A percentile compares a stretch with the other conserved stretches of the same genome.
Conservation (phyloP, 2,888 invertebrate genomes). For the Griposia aprilina region DNA sequence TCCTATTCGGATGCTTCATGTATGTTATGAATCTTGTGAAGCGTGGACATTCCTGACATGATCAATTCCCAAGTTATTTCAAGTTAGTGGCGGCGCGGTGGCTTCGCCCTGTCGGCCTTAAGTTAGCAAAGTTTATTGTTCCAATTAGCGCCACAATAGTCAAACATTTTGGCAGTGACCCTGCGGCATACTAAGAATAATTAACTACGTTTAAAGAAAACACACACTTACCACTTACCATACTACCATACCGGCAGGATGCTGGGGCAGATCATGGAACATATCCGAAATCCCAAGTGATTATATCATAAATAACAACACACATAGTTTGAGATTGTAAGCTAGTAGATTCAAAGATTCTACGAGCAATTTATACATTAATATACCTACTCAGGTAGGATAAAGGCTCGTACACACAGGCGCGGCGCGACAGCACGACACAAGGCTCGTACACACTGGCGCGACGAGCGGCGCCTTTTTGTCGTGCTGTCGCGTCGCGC, state of each 20-base stretch:
- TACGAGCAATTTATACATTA: conserved; percentile 6
- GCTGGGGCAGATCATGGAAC: too few species aligned
- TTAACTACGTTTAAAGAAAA: conserved; percentile 41
- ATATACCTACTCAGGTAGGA: neutral
- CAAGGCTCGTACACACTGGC: too few species aligned
- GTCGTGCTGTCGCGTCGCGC: too few species aligned
- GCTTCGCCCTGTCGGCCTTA: conserved; percentile 23
- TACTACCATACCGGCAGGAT: conserved; percentile 1
- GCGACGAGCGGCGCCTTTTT: too few species aligned
- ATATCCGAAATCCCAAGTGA: conserved; percentile 29
- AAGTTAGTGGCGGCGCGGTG: conserved; percentile 15
- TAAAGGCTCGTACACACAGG: too few species aligned
- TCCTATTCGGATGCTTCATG: conserved; percentile 1
- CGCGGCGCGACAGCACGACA: too few species aligned
- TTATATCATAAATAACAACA: conserved; percentile 15
- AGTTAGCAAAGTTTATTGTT: conserved; percentile 61
- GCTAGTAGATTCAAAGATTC: conserved; percentile 6
- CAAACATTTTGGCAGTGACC: conserved; percentile 51
- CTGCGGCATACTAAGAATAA: conserved; percentile 48
- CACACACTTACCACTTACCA: conserved; percentile 15
- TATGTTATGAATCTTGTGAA: conserved; percentile 37
- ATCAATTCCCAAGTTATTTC: conserved; percentile 39
- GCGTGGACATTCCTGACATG: conserved; percentile 56
- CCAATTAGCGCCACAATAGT: conserved; percentile 62
- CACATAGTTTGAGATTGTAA: conserved; percentile 5